Evolutionary conservation across 2,888 invertebrate species (phyloP).

Genomic region (Brachypterus glaber): DNA sequence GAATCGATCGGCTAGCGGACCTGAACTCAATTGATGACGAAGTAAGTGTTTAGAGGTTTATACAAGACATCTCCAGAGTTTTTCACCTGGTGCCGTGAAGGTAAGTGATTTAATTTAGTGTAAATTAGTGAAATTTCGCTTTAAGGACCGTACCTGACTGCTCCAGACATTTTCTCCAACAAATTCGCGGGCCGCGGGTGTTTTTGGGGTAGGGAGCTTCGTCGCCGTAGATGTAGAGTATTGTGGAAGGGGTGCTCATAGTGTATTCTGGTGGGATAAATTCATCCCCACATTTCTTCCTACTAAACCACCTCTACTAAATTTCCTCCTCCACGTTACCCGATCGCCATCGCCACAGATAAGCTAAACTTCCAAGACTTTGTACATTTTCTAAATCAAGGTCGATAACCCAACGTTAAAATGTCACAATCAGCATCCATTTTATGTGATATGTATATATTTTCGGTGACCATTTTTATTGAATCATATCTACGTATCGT

Average conservation of each 20-base stretch:
- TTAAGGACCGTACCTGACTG: constrained; percentile 27
- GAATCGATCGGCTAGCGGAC: constrained; percentile 33
- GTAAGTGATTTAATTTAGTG: constrained; percentile 19
- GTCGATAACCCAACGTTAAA: constrained; percentile 34
- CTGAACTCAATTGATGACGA: constrained; percentile 35
- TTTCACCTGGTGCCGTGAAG: constrained; percentile 8
- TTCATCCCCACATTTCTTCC: constrained; percentile 44
- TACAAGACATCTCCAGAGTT: constrained; percentile 19
- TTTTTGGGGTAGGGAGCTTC: constrained; percentile 42
- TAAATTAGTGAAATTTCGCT: constrained; percentile 4
- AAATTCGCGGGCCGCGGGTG: constrained; percentile 36
- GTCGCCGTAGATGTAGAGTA: constrained; percentile 42
- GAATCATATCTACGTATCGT: too few species aligned
- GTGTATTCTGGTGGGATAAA: constrained; percentile 42
- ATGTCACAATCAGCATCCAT: constrained; percentile 2
- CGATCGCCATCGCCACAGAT: constrained; percentile 39
- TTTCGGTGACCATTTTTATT: neutral
- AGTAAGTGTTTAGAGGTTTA: constrained; percentile 17
- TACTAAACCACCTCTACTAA: constrained; percentile 39
- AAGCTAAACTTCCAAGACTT: constrained; percentile 18
- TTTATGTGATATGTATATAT: neutral
- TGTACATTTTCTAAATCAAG: constrained; percentile 28
- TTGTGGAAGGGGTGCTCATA: constrained; percentile 43
- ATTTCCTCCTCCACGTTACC: constrained; percentile 40
- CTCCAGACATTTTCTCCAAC: constrained; percentile 35